Evolutionary conservation across 2,797 vertebrate genomes (phyloP).

Genomic region (Sebastes steindachneri): DNA sequence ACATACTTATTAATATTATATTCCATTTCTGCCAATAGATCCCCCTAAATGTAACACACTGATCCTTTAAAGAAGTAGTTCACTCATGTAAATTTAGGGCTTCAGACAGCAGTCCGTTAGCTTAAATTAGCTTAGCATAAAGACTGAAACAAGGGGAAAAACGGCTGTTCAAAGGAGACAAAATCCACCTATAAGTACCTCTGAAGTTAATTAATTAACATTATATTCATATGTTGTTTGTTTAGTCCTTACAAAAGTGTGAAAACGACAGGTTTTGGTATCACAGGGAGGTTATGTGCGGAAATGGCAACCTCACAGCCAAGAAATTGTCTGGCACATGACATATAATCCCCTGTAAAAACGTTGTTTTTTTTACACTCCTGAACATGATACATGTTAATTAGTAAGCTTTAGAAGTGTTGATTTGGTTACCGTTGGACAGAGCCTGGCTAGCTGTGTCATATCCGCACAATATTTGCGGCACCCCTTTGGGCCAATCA

Average conservation of each 20-base stretch:
- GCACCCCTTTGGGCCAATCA: not conserved
- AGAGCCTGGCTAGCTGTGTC: not conserved
- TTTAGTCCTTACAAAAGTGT: not conserved
- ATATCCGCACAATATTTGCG: not conserved
- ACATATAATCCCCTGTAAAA: not conserved
- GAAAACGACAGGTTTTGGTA: no score
- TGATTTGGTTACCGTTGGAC: not conserved
- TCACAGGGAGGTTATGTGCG: not conserved
- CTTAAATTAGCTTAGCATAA: no score
- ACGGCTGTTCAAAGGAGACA: no score
- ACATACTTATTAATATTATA: no score
- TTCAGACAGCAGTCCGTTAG: no score
- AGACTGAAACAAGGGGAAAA: no score
- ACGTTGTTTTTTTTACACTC: not conserved
- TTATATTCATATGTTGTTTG: not conserved
- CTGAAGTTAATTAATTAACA: no score
- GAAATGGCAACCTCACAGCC: not conserved
- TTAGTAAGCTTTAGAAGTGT: not conserved
- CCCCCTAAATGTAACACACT: no score
- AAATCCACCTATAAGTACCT: no score
- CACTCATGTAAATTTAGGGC: rapidly evolving
- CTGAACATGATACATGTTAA: not conserved
- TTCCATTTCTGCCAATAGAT: no score
- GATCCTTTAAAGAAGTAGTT: no score
- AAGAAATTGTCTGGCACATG: not conserved